Base-by-base conservation (phyloP, 2,797 vertebrate species). In the Myoxocephalus aenaeus region DNA sequence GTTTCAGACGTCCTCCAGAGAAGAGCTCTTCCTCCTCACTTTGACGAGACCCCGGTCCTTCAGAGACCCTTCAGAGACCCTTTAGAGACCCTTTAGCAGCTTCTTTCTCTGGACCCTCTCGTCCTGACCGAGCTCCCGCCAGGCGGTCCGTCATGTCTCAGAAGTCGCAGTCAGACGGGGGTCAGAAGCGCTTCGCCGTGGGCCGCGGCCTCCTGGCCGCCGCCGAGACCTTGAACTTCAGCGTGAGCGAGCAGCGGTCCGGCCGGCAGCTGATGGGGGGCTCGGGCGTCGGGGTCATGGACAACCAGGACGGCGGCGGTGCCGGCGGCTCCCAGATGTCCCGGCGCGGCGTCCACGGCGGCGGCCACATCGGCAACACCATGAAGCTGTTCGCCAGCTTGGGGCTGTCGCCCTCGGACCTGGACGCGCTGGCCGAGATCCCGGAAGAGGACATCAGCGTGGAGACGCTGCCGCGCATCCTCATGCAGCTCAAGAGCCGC, bases 311-410 rank as follows among this genome's bases (percentile, higher is more conserved):
- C 1, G 65, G 86, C 32, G 32, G 32, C n/a, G n/a, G n/a, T n/a
- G n/a, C n/a, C n/a, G n/a, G n/a, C 9, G 36, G 75, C 51, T 69
- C 85, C 32, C 93, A 89, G 79, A 88, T 92, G 64, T 32, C 91
- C 65, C 92, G 59, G 29, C 77, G 85, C 38, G 69, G 89, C 0
- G 18, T 4, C 32, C 32, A 32, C 32, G 32, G 80, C 0, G 65
- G 82, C 3, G 82, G 74, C 78, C 90, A 92, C 80, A 89, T 95
- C 87, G 87, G 93, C 88, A 95, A 90, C 92, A 95, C 95, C 22
- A 94, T 95, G 95, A 96, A 96, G 90, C 93, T 96, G 70, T 95
- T 96, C 74, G 89, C 92, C 82, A 96, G 95, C 89, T 89, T 96
- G 78, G 95, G 95, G 44, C 94, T 96, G 73, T 95, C 95, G 27